A percentile compares a stretch with the other conserved stretches of the same genome.
Evolutionary conservation across 2,113 vertebrate species (phyloP).

Genomic region (Clinocottus analis): DNA sequence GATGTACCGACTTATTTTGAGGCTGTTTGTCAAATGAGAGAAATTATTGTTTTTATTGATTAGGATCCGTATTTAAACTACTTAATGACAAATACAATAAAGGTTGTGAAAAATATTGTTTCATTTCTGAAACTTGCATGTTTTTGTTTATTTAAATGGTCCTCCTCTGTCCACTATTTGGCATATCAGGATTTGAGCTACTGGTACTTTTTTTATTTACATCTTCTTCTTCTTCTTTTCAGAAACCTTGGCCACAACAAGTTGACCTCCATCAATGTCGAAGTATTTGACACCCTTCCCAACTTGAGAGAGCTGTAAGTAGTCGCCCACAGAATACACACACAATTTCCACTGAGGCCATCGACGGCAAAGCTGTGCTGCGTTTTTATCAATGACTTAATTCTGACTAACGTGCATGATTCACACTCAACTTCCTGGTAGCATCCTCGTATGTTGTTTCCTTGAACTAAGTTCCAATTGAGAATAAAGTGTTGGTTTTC

Average conservation of each 20-base stretch:
- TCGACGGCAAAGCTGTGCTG: background rate
- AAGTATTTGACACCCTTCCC: constrained; percentile 86
- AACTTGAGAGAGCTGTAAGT: constrained; percentile 96
- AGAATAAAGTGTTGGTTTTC: constrained; percentile 86
- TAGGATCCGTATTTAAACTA: constrained; percentile 26
- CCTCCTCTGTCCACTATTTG: background rate
- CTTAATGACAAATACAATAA: constrained; percentile 17
- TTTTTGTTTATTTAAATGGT: background rate
- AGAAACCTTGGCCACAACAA: constrained; percentile 97
- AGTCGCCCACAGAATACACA: constrained; percentile 15
- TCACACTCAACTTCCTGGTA: constrained; percentile 35
- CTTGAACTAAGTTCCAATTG: constrained; percentile 80
- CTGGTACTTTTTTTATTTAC: background rate
- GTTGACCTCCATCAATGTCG: constrained; percentile 86
- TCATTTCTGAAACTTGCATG: background rate
- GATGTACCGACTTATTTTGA: constrained; percentile 61
- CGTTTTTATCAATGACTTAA: constrained; percentile 27
- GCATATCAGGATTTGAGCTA: background rate
- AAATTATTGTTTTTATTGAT: constrained; percentile 61
- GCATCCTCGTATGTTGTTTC: constrained; percentile 66
- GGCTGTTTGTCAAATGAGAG: constrained; percentile 55
- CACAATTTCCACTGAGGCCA: background rate
- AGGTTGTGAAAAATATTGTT: background rate
- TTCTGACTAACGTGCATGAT: constrained; percentile 18
- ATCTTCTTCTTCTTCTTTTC: constrained; percentile 53